Evolutionary conservation across 2,797 vertebrate genomes (phyloP), one percentile per base, ranked within the genome.

Genomic region (Hydrolagus colliei): DNA sequence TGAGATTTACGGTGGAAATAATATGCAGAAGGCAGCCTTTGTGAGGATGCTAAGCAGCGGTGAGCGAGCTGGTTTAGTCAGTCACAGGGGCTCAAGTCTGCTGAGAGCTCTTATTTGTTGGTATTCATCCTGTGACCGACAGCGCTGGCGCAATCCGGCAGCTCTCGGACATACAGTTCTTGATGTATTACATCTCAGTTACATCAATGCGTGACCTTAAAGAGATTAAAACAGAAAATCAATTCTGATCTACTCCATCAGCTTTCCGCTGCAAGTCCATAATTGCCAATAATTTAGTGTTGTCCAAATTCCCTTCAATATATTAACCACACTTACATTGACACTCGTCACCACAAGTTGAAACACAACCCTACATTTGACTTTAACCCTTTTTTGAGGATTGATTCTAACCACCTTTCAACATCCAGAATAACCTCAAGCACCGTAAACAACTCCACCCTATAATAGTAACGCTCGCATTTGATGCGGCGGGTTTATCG

Each of bases 251-350:
- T 10, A 71, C 32, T 84, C 32, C 65, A 84, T 71, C 32, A 41
- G 79, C 32, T 71, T 52, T 68, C 79, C 41, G 41, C 79, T 84
- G 65, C 65, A 84, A 52, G 65, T 68, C 27, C 65, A 22, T 71
- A 52, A 84, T 84, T 84, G 65, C 79, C 79, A 71, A 84, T 84
- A 84, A 84, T 71, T 84, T 84, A 84, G 62, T 71, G 79, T 68
- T 84, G 65, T 84, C 63, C 32, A 67, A 84, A 68, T 84, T 84
- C 32, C n/a, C 79, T 68, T n/a, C 3, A 84, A 84, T 71, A 61
- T 71, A 41, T 84, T 18, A 84, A 68, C 9, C 10, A 16, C 20
- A 35, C 32, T 41, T 68, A 68, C 9, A 71, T 84, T 68, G 32
- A 52, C 41, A 52, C 41, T 1, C 41, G 6, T 52, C 3, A 6